Percentiles rank a stretch among this genome's conserved stretches.
These are phyloP conservation scores for Oreochromis mossambicus DNA, from an alignment of 2,797 vertebrate genomes.

Conservation along the genomic window DNA sequence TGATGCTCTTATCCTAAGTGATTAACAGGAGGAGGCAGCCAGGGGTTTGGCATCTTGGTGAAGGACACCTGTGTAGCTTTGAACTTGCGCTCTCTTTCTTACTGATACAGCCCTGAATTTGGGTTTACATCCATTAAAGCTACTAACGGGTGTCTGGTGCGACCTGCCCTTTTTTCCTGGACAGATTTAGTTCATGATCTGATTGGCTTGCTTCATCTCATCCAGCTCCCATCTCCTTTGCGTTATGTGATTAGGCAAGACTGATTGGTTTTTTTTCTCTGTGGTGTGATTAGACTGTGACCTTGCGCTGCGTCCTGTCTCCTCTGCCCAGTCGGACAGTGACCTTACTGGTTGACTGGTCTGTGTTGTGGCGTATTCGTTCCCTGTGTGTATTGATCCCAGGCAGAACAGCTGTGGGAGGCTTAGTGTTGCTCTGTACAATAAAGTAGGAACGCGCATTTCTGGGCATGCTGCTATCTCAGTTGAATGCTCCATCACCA, in stretches of 20 bases:
- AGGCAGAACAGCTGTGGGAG: constrained; percentile 58
- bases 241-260: constrained; percentile 3
- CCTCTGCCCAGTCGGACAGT: constrained; percentile 40
- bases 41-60: background rate
- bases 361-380: constrained; percentile 55
- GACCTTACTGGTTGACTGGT: constrained; percentile 55
- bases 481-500: constrained; percentile 22
- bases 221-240: background rate
- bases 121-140: background rate
- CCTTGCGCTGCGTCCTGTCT: constrained; percentile 42
- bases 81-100: background rate
- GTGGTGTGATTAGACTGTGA: constrained; percentile 42
- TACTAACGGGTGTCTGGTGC: background rate
- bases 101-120: background rate
- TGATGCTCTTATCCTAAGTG: constrained; percentile 27
- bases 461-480: constrained; percentile 4
- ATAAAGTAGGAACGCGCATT: constrained; percentile 21
- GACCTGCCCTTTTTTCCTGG: background rate
- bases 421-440: constrained; percentile 55
- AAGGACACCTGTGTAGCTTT: constrained; percentile 10
- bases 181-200: constrained; percentile 15
- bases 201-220: constrained; percentile 5
- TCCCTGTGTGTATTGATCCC: constrained; percentile 66
- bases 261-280: background rate
- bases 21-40: constrained; percentile 1